These are phyloP conservation scores for Drosophila lacteicornis DNA, from an alignment of 1,140 invertebrate species.

Conservation along the genomic window DNA sequence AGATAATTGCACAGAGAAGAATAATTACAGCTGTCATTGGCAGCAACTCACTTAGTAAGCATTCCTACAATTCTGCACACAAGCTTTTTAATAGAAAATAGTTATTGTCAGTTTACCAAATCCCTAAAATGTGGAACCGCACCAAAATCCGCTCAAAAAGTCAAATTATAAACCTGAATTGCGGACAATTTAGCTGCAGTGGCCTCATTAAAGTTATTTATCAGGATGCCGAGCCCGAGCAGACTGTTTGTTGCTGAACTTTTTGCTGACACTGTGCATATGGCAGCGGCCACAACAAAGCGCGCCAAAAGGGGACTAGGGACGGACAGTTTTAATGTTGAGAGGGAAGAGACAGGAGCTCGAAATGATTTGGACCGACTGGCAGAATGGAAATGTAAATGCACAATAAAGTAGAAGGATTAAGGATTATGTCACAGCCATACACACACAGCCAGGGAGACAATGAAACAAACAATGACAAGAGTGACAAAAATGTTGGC, in stretches of 20 bases:
- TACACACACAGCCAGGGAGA: constrained; percentile 13
- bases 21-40: neutral
- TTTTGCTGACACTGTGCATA: constrained; percentile 51
- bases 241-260: constrained; percentile 38
- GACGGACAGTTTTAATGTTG: constrained; percentile 20
- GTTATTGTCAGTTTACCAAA: constrained; percentile 10
- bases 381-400: constrained; percentile 58
- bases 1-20: constrained; percentile 2
- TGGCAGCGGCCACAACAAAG: constrained; percentile 24
- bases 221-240: constrained; percentile 2
- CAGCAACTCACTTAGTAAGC: constrained; percentile 3
- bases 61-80: constrained; percentile 2
- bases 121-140: constrained; percentile 12
- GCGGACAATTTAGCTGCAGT: constrained; percentile 20
- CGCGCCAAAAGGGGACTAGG: neutral
- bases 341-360: neutral
- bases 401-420: constrained; percentile 66
- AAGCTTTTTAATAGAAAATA: constrained; percentile 15
- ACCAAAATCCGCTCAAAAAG: constrained; percentile 27
- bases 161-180: constrained; percentile 43
- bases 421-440: constrained; percentile 62
- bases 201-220: constrained; percentile 51
- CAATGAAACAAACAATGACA: constrained; percentile 53
- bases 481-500: constrained; percentile 59
- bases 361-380: constrained; percentile 39